Evolutionary conservation across 2,113 vertebrate species (phyloP).

Genomic region (Prietella phreatophila): DNA sequence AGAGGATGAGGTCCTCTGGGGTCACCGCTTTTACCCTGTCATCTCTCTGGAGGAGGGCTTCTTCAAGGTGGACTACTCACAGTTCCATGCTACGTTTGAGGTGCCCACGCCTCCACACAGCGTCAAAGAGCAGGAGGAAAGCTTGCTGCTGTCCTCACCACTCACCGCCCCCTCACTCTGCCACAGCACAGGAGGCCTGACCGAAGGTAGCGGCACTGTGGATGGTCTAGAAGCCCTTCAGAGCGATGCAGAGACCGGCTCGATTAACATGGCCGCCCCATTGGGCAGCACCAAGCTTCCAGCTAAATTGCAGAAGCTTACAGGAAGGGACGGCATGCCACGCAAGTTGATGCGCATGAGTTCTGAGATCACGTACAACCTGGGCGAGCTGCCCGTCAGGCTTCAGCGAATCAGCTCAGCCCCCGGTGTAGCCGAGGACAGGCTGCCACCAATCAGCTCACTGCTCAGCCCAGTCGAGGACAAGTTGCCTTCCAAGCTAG

Average conservation of each 20-base stretch:
- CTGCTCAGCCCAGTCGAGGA: constrained; percentile 85
- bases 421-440: constrained; percentile 93
- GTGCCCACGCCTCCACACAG: constrained; percentile 93
- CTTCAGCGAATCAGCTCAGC: constrained; percentile 98
- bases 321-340: constrained; percentile 59
- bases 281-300: constrained; percentile 80
- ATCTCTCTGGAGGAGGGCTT: constrained; percentile 98
- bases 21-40: constrained; percentile 95
- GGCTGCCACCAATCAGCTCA: constrained; percentile 91
- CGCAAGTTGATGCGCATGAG: constrained; percentile 97
- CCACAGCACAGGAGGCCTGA: constrained; percentile 82
- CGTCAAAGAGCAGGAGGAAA: constrained; percentile 98
- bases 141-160: constrained; percentile 92
- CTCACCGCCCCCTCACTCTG: constrained; percentile 91
- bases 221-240: constrained; percentile 87
- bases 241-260: constrained; percentile 80
- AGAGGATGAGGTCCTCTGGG: constrained; percentile 98
- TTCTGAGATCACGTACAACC: constrained; percentile 97
- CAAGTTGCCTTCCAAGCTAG: constrained; percentile 78
- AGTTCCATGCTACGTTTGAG: constrained; percentile 98
- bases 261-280: constrained; percentile 41
- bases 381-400: constrained; percentile 96
- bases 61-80: constrained; percentile 98
- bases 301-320: constrained; percentile 96
- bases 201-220: constrained; percentile 83